phyloP scores from a whole-genome alignment of 2,797 vertebrate species.

The Clarias platycephalus region DNA sequence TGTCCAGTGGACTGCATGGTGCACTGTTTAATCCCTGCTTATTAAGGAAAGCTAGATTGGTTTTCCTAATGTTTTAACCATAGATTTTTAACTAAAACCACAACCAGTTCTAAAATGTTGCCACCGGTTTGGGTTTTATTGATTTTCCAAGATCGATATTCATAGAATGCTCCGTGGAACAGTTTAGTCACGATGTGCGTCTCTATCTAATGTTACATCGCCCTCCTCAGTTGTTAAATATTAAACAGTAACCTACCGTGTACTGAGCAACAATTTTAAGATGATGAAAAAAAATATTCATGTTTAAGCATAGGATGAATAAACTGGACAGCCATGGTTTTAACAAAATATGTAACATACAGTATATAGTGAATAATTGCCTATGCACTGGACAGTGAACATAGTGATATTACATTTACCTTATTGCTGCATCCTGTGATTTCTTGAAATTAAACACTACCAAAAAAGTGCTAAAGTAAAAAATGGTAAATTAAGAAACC shows the following conservation, averaged over 20 bases:
- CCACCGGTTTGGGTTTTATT: neutral
- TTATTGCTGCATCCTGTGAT: neutral
- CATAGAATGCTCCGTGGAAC: neutral
- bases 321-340: neutral
- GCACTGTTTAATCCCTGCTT: neutral
- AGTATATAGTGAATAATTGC: neutral
- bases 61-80: neutral
- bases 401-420: neutral
- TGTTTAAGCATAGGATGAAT: neutral
- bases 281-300: neutral
- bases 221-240: slow-evolving; percentile 25
- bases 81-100: neutral
- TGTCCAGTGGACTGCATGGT: too few species aligned
- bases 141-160: neutral
- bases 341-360: neutral
- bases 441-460: neutral
- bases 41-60: neutral
- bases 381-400: neutral
- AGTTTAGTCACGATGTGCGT: neutral
- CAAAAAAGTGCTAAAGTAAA: neutral
- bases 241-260: slow-evolving; percentile 50
- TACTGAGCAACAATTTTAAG: too few species aligned
- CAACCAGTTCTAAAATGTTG: neutral
- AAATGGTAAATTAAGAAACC: neutral
- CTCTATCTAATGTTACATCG: neutral